phyloP scores from a whole-genome alignment of 2,888 invertebrate species.

The Embidobia sp. region DNA sequence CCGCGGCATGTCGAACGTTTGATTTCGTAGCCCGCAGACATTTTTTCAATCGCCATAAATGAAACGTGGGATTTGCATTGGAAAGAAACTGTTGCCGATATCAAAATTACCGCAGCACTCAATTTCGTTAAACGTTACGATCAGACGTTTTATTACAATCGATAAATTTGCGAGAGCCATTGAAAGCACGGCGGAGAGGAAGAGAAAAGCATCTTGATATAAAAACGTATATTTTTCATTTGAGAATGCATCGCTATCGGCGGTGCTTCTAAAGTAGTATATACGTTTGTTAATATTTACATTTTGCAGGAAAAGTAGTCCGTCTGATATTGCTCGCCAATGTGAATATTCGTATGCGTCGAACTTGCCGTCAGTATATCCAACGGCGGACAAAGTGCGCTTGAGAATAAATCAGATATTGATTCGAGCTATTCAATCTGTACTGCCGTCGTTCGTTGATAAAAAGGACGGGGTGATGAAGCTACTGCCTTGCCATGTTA shows the following conservation, averaged over 20 bases:
- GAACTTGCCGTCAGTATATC: constrained; percentile 60
- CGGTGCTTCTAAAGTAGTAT: constrained; percentile 58
- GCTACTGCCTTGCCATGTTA: constrained; percentile 58
- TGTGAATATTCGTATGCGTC: constrained; percentile 64
- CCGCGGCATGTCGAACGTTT: neutral
- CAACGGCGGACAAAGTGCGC: constrained; percentile 66
- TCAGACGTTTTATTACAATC: constrained; percentile 57
- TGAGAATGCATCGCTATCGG: constrained; percentile 59
- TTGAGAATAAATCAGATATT: constrained; percentile 73
- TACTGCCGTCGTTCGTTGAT: constrained; percentile 64
- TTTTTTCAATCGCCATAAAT: constrained; percentile 39
- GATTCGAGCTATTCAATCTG: constrained; percentile 72
- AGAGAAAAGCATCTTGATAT: constrained; percentile 53
- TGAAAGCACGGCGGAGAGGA: constrained; percentile 21
- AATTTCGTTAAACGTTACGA: constrained; percentile 61
- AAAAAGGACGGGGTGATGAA: constrained; percentile 63
- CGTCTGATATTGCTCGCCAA: constrained; percentile 63
- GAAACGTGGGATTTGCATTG: constrained; percentile 50
- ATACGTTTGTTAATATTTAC: constrained; percentile 66
- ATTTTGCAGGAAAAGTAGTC: constrained; percentile 60
- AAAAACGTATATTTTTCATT: constrained; percentile 66
- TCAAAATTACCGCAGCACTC: constrained; percentile 62
- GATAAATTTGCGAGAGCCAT: constrained; percentile 51
- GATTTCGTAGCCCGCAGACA: constrained; percentile 16
- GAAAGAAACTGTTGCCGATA: constrained; percentile 49